phyloP scores from a whole-genome alignment of 2,113 vertebrate species.

The Gallinago undulata region DNA sequence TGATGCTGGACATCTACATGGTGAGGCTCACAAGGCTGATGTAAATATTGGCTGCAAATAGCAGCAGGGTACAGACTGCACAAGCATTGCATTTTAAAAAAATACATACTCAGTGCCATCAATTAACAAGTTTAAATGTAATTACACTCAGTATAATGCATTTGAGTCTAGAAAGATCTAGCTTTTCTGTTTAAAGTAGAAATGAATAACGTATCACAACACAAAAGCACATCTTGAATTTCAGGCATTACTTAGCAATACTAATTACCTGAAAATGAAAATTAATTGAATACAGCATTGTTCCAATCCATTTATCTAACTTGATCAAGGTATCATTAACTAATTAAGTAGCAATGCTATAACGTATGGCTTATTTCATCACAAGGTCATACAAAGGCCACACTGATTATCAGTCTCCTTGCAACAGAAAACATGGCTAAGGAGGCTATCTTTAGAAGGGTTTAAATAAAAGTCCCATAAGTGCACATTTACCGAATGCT shows the following conservation, averaged over 20 bases:
- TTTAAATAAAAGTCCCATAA: not conserved
- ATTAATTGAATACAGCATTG: conserved; percentile 33
- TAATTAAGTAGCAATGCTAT: not conserved
- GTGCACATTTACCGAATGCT: not conserved
- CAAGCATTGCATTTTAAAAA: not conserved
- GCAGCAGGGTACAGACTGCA: not conserved
- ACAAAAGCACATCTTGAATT: not conserved
- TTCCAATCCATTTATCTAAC: conserved; percentile 49
- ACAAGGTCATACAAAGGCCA: not conserved
- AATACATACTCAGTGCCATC: not conserved
- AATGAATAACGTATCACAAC: not conserved
- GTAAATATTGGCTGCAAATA: rapidly evolving
- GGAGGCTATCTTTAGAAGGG: not conserved
- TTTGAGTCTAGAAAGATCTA: not conserved
- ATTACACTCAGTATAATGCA: not conserved
- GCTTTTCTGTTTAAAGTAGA: not conserved
- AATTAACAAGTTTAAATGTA: not conserved
- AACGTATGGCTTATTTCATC: not conserved
- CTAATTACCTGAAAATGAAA: conserved; percentile 38
- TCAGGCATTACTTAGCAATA: conserved; percentile 8
- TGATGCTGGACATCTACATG: not conserved
- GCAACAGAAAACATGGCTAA: not conserved
- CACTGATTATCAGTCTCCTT: not conserved
- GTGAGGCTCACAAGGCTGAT: not conserved
- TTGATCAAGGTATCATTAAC: conserved; percentile 45